Conservation (phyloP, 2,113 vertebrate genomes). For the Forbesichthys agassizii region DNA sequence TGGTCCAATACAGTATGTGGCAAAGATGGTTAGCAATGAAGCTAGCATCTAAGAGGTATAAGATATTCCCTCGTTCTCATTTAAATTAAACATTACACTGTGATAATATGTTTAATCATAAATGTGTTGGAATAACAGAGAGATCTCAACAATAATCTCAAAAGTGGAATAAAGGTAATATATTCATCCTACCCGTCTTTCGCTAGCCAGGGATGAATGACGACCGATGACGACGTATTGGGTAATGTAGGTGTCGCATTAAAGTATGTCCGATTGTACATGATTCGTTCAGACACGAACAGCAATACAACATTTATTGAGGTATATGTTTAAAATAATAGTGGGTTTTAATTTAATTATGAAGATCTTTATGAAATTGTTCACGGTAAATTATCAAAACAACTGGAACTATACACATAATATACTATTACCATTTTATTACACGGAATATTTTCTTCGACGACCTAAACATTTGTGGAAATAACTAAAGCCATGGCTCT, state of each 20-base stretch:
- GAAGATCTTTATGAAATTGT: too few species aligned
- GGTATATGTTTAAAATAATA: neutral
- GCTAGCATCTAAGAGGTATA: slow-evolving; percentile 27
- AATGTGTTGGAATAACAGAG: neutral
- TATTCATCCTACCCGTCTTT: slow-evolving; percentile 46
- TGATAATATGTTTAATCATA: neutral
- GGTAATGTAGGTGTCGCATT: slow-evolving; percentile 41
- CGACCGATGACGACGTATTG: slow-evolving; percentile 39
- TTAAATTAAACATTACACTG: neutral
- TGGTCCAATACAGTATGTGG: slow-evolving; percentile 50
- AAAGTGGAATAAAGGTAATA: neutral
- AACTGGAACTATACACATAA: neutral
- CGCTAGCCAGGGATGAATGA: slow-evolving; percentile 49
- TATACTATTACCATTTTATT: neutral
- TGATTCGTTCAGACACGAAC: fast-evolving
- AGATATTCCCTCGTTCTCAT: neutral
- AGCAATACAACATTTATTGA: slow-evolving; percentile 22
- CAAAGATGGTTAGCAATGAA: slow-evolving; percentile 52
- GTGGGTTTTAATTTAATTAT: neutral
- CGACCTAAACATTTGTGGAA: slow-evolving; percentile 36
- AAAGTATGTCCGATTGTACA: slow-evolving; percentile 39
- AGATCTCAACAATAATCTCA: neutral
- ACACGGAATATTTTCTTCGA: slow-evolving; percentile 31
- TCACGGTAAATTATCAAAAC: neutral
- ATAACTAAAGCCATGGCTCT: neutral